Evolutionary conservation across 2,113 vertebrate genomes (phyloP).

Genomic region (Gadus chalcogrammus): DNA sequence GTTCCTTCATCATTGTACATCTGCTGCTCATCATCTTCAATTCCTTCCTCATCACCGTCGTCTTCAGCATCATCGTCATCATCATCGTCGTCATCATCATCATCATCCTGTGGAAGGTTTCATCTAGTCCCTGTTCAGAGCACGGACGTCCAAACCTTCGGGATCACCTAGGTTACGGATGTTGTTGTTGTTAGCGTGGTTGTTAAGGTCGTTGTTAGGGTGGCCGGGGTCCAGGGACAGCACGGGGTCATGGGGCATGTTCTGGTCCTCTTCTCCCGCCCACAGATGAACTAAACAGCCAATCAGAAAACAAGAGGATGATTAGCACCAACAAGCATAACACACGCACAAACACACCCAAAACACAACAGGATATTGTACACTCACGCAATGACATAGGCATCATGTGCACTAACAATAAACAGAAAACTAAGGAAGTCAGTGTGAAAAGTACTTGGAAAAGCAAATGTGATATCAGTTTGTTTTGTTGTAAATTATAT

Average conservation of each 20-base stretch:
- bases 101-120: slow-evolving; percentile 45
- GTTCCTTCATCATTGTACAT: slow-evolving; percentile 55
- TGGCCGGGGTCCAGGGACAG: slow-evolving; percentile 72
- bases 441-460: no score
- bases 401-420: no score
- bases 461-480: no score
- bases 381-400: not conserved
- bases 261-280: slow-evolving; percentile 75
- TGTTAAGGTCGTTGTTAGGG: slow-evolving; percentile 62
- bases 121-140: slow-evolving; percentile 73
- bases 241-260: slow-evolving; percentile 65
- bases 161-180: slow-evolving; percentile 72
- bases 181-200: slow-evolving; percentile 69
- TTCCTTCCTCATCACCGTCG: slow-evolving; percentile 46
- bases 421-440: no score
- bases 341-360: slow-evolving; percentile 8
- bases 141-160: slow-evolving; percentile 67
- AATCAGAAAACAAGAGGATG: slow-evolving; percentile 74
- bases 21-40: slow-evolving; percentile 16
- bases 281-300: slow-evolving; percentile 74
- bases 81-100: slow-evolving; percentile 23
- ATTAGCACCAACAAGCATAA: slow-evolving; percentile 65
- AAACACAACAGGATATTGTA: not conserved
- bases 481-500: no score
- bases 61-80: slow-evolving; percentile 26